Evolutionary conservation across 2,113 vertebrate species (phyloP), one percentile per base, ranked within the genome.

Genomic region (Caretta caretta): DNA sequence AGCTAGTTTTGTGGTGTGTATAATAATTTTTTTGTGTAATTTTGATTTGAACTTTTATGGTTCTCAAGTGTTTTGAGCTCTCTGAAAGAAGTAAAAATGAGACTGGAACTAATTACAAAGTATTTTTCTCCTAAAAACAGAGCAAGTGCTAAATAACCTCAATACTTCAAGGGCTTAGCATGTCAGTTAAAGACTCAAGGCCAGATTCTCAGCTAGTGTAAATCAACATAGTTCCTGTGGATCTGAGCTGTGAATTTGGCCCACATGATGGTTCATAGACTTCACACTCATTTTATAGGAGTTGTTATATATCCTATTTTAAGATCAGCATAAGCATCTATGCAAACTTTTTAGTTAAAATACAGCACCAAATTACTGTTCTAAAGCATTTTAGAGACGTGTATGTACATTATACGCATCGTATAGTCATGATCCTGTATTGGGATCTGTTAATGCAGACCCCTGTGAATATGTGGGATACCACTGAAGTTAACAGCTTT

Each of bases 361-460:
- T 76, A 76, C 81, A 49, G 0, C 0, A 51, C 5, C 35, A 1
- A 51, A 89, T 78, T 11, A 12, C 83, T 87, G 83, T 50, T 46
- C 14, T 4, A 78, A 29, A 88, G 12, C 1, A 54, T 17, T 0
- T 0, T 22, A 0, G 79, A 1, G 85, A 4, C 50, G 48, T 29
- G 13, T 65, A 48, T 42, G 20, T 46, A 46, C 11, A 13, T 48
- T 20, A 19, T 5, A 1, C 0, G 13, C 53, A 2, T 10, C 46
- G 29, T 1, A 10, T 31, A 72, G 25, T n/a, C 35, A 38, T 86
- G 38, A 56, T 57, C 57, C 79, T 89, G 31, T 3, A 22, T 87
- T 14, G 65, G 35, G 65, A 69, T 69, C 35, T 69, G 65, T n/a
- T n/a, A 9, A n/a, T n/a, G 65, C 29, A 29, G 59, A 14, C 4